A percentile compares a stretch with the other conserved stretches of the same genome.
These are phyloP conservation scores for Caenorhabditis remanei DNA, from an alignment of 1,140 invertebrate species.

Conservation along the genomic window DNA sequence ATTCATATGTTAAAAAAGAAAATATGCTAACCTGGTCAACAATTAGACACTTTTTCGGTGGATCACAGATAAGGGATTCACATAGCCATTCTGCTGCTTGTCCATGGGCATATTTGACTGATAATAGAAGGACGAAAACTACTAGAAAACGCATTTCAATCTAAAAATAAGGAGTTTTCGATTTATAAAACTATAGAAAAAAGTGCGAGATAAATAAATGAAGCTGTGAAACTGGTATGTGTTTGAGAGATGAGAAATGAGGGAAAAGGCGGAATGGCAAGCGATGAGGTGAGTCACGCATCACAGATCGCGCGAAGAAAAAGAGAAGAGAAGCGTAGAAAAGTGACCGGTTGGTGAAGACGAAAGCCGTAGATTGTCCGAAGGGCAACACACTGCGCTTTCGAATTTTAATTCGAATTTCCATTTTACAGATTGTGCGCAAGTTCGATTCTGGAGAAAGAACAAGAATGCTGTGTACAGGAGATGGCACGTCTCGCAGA, in stretches of 20 bases:
- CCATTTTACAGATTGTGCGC: conserved; percentile 37
- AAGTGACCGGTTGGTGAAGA: conserved; percentile 35
- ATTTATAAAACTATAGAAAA: neutral
- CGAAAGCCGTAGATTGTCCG: conserved; percentile 28
- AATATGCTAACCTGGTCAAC: neutral
- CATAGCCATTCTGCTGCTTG: conserved; percentile 9
- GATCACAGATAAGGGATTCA: conserved; percentile 42
- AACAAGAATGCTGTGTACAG: conserved; percentile 18
- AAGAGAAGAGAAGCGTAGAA: conserved; percentile 1
- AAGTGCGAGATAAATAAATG: conserved; percentile 11
- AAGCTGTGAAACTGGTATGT: conserved; percentile 10
- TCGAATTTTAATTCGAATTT: conserved; percentile 44
- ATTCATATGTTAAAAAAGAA: neutral
- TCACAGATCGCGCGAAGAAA: conserved; percentile 48
- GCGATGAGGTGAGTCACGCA: conserved; percentile 42
- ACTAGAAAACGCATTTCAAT: neutral
- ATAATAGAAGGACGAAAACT: neutral
- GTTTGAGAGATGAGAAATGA: neutral
- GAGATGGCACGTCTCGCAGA: conserved; percentile 19
- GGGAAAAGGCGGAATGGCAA: conserved; percentile 39
- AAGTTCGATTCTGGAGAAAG: conserved; percentile 43
- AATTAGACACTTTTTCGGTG: conserved; percentile 32
- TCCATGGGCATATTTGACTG: neutral
- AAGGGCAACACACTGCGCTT: conserved; percentile 2
- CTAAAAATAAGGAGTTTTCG: neutral